A percentile compares a stretch with the other conserved stretches of the same genome.
phyloP scores from a whole-genome alignment of 1,140 invertebrate genomes.

The Drosophila lacertosa region DNA sequence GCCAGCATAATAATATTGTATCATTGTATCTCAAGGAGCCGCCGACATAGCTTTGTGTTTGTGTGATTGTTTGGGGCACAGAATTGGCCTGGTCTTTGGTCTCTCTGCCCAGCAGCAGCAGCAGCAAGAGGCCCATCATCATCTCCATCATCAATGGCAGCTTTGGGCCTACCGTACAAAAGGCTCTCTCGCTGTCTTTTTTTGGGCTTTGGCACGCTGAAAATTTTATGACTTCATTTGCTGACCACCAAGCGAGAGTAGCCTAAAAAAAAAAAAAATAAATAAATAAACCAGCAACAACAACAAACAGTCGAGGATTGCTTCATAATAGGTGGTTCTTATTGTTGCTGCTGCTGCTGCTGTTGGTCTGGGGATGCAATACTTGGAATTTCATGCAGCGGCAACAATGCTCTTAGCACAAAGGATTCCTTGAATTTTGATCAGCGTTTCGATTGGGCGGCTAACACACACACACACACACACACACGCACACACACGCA shows the following conservation, averaged over 20 bases:
- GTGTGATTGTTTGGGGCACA: constrained; percentile 41
- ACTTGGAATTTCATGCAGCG: constrained; percentile 74
- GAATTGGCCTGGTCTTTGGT: constrained; percentile 7
- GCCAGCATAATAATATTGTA: constrained; percentile 80
- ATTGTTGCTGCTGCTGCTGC: constrained; percentile 24
- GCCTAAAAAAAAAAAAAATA: constrained; percentile 40
- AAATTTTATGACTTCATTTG: constrained; percentile 83
- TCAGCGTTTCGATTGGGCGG: constrained; percentile 60
- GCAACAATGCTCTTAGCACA: constrained; percentile 64
- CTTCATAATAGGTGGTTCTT: constrained; percentile 67
- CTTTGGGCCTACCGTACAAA: constrained; percentile 72
- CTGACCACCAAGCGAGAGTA: constrained; percentile 70
- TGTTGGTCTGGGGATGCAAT: constrained; percentile 59
- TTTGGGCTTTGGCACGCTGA: constrained; percentile 73
- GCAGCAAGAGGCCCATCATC: constrained; percentile 56
- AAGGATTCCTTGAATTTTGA: constrained; percentile 78
- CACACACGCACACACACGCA: too few species aligned
- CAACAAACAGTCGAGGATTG: constrained; percentile 46
- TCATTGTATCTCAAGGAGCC: constrained; percentile 79
- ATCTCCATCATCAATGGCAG: constrained; percentile 80
- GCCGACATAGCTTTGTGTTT: constrained; percentile 48
- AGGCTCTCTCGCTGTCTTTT: constrained; percentile 13
- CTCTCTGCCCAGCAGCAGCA: constrained; percentile 2
- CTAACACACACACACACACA: too few species aligned
- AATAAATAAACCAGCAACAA: too few species aligned